phyloP scores from a whole-genome alignment of 1,140 invertebrate genomes.

The Hypothenemus hampei region DNA sequence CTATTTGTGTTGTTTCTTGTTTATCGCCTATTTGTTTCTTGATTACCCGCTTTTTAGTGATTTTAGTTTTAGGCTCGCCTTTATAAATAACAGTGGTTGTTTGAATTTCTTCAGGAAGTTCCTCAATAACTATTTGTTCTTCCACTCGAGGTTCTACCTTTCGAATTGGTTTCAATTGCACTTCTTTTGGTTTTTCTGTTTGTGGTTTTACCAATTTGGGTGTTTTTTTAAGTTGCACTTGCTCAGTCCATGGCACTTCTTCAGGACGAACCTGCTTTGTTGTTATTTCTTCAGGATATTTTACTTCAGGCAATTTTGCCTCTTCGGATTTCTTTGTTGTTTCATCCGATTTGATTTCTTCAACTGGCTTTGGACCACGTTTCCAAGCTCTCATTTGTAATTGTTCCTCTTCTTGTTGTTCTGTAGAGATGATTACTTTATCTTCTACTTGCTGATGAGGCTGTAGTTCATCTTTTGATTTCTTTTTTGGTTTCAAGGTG shows the following conservation, averaged over 20 bases:
- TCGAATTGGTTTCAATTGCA: conserved; percentile 35
- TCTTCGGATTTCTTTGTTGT: conserved; percentile 2
- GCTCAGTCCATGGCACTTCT: conserved; percentile 36
- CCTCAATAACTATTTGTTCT: conserved; percentile 36
- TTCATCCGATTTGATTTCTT: conserved; percentile 3
- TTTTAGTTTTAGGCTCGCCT: conserved; percentile 34
- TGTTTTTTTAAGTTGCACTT: conserved; percentile 31
- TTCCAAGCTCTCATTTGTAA: conserved; percentile 36
- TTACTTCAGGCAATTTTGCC: conserved; percentile 34
- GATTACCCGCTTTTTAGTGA: conserved; percentile 35
- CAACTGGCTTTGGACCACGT: conserved; percentile 25
- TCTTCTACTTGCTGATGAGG: conserved; percentile 19
- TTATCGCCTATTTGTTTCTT: conserved; percentile 36
- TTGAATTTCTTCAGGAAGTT: conserved; percentile 35
- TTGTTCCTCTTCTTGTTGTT: conserved; percentile 17
- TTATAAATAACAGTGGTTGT: conserved; percentile 33
- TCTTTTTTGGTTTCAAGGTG: conserved; percentile 43
- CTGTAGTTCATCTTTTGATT: conserved; percentile 6
- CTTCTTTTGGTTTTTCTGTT: conserved; percentile 30
- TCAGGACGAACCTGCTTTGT: conserved; percentile 34
- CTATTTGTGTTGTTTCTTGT: conserved; percentile 37
- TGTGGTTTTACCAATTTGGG: conserved; percentile 25
- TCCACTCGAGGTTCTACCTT: conserved; percentile 43
- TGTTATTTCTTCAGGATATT: conserved; percentile 42
- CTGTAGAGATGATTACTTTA: neutral